Conservation (phyloP, 2,797 vertebrate genomes). For the Ispidina picta region DNA sequence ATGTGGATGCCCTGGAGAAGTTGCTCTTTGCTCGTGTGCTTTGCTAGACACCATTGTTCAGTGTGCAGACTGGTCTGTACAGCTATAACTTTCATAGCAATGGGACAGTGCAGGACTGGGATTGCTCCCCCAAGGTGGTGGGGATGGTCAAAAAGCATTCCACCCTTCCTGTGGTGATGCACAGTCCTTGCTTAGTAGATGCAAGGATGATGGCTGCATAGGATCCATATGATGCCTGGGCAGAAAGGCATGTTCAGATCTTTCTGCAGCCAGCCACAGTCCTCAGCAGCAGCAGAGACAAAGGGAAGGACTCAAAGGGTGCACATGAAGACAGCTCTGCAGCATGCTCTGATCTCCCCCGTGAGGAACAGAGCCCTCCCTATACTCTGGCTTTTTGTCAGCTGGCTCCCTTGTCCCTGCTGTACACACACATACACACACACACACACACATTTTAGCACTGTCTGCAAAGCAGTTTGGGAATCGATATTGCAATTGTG, state of each 20-base stretch:
- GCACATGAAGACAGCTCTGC: neutral
- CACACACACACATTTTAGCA: constrained; percentile 35
- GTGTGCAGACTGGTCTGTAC: rapidly evolving
- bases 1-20: neutral
- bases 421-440: neutral
- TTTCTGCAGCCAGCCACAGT: neutral
- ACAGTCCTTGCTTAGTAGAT: neutral
- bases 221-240: neutral
- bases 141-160: neutral
- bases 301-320: neutral
- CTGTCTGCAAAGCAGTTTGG: constrained; percentile 73
- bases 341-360: rapidly evolving
- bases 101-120: rapidly evolving
- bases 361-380: neutral
- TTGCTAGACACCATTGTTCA: neutral
- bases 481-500: constrained; percentile 77
- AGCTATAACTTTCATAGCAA: neutral
- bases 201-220: neutral
- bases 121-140: neutral
- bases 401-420: neutral
- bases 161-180: neutral
- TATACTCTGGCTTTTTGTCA: neutral
- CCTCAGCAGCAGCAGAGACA: neutral
- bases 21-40: neutral
- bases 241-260: neutral